Evolutionary conservation across 2,113 vertebrate genomes (phyloP), one percentile per base, ranked within the genome.

Genomic region (Hassar affinis): DNA sequence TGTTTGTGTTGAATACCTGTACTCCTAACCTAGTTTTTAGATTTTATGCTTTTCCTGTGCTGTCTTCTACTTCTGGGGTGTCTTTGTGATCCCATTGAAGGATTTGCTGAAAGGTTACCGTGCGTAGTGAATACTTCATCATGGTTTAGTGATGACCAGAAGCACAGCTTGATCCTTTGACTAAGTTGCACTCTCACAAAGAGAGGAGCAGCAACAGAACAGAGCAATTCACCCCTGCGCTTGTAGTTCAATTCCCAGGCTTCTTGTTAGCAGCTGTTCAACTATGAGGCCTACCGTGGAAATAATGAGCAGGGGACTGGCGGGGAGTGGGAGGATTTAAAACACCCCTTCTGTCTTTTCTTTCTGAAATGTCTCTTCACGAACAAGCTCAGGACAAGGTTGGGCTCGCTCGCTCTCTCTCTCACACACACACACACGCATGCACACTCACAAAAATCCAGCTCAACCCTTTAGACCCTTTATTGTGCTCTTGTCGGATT

Each of bases 401-500:
- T 62, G 27, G 52, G 10, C 75, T 79, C 90, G 89, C 91, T 90
- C 30, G 35, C 51, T 79, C 64, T n/a, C 78, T 77, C 57, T 42
- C 42, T 56, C 59, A 14, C 81, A 57, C 61, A 64, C 33, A 56
- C 74, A 56, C 51, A 56, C 51, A 56, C 72, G 2, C 72, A 33
- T 33, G 27, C 54, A 72, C 85, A 72, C 80, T 64, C 64, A 64
- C 80, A 80, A 49, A 69, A 79, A 71, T 80, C 64, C 74, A 71
- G 72, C 74, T n/a, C 42, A 49, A 54, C 83, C 75, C 52, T 83
- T 78, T 52, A 79, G 30, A 56, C 84, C 35, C 83, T 83, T 90
- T 68, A 71, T 85, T 88, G 83, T 90, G 84, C 81, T 88, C 86
- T 86, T 72, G 75, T 56, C 22, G 89, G 93, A 92, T 93, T 91